These are phyloP conservation scores for Poliocrania exsul DNA, from an alignment of 2,797 vertebrate species.

Conservation along the genomic window DNA sequence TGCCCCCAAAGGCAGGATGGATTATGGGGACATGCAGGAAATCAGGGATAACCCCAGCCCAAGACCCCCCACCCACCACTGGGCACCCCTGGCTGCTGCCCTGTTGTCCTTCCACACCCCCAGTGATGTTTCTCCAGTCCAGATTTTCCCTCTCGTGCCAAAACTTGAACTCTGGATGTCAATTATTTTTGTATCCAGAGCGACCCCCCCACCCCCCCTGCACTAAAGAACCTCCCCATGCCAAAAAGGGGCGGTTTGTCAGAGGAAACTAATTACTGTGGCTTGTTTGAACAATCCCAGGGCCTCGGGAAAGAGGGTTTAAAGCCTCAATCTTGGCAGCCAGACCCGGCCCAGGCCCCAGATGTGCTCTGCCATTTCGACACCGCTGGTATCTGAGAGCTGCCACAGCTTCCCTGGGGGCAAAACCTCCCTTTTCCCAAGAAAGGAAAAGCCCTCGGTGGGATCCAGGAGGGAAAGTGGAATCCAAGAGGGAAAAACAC, in stretches of 20 bases:
- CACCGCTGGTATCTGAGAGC: neutral
- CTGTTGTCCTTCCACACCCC: neutral
- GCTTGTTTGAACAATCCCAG: slow-evolving; percentile 51
- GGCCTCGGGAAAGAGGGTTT: slow-evolving; percentile 28
- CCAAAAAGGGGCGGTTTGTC: neutral
- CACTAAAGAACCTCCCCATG: neutral
- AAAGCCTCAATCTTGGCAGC: slow-evolving; percentile 46
- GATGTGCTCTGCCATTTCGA: slow-evolving; percentile 10
- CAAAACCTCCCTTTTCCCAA: neutral
- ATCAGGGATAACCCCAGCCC: neutral
- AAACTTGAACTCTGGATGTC: neutral
- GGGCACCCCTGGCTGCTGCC: neutral
- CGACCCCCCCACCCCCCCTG: neutral
- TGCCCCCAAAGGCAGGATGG: accelerated
- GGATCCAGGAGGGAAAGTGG: neutral
- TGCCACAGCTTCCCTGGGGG: neutral
- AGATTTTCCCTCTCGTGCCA: neutral
- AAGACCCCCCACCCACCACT: accelerated
- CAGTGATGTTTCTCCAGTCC: neutral
- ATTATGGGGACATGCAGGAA: neutral
- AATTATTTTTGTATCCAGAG: neutral
- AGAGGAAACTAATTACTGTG: slow-evolving; percentile 40
- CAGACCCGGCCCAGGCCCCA: neutral
- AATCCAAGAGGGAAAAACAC: neutral
- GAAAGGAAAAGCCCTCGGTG: neutral